Conservation (phyloP, 1,140 invertebrate genomes). For the Eurosta solidaginis region DNA sequence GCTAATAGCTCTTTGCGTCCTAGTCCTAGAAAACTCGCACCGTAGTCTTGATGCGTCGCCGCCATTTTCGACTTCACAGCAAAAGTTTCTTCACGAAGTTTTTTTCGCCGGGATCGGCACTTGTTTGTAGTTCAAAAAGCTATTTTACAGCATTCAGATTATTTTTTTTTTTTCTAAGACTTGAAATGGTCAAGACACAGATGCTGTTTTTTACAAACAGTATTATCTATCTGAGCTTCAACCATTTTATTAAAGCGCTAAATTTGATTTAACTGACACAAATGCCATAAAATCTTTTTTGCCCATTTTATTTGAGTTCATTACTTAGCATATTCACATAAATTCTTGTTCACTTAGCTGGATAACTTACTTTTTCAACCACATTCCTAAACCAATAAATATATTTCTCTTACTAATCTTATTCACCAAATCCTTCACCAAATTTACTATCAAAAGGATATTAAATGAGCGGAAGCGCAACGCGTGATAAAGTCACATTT, state of each 20-base stretch:
- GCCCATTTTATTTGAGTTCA: not conserved
- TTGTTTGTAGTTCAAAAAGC: no score
- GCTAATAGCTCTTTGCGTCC: no score
- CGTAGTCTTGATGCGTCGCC: no score
- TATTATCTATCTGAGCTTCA: not conserved
- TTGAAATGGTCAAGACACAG: no score
- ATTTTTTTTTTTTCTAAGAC: no score
- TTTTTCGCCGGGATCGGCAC: no score
- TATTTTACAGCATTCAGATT: no score
- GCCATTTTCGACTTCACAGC: no score
- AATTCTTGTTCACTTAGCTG: not conserved
- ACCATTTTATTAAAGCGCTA: not conserved
- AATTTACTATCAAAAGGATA: conserved; percentile 20
- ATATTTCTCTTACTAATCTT: not conserved
- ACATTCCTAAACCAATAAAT: not conserved
- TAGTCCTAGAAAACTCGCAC: no score
- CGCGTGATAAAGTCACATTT: conserved; percentile 23
- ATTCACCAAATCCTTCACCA: conserved; percentile 6
- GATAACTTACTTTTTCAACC: not conserved
- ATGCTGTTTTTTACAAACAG: no score
- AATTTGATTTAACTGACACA: not conserved
- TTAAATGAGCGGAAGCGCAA: conserved; percentile 1
- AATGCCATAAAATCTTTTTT: not conserved
- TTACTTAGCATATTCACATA: not conserved
- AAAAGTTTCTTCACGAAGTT: no score